A percentile compares a stretch with the other conserved stretches of the same genome.
Evolutionary conservation across 2,888 invertebrate species (phyloP).

Genomic region (Lysandra coridon): DNA sequence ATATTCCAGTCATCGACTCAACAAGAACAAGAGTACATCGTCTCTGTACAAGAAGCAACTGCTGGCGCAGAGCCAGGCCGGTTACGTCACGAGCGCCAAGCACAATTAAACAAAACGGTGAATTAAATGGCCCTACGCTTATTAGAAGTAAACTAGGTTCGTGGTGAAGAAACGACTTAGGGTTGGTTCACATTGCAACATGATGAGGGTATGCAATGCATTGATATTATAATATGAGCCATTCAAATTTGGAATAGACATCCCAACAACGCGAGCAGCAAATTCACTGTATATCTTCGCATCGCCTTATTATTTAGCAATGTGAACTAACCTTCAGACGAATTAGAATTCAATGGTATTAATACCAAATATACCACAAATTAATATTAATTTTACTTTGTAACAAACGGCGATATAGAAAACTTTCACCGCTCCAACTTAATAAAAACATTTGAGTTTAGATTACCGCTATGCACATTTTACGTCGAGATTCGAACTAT

Average conservation of each 20-base stretch:
- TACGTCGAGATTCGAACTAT: not conserved
- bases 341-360: no score
- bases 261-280: no score
- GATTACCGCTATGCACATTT: not conserved
- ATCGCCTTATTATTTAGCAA: no score
- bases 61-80: conserved; percentile 55
- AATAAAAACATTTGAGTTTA: not conserved
- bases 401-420: no score
- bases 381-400: no score
- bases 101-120: conserved; percentile 37
- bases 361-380: no score
- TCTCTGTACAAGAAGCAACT: conserved; percentile 42
- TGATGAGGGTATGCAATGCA: not conserved
- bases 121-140: conserved; percentile 28
- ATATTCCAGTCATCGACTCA: conserved; percentile 39
- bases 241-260: no score
- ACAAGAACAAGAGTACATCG: conserved; percentile 37
- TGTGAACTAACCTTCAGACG: no score
- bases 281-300: no score
- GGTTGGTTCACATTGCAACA: not conserved
- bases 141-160: conserved; percentile 6
- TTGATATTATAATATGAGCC: no score
- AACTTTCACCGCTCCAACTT: not conserved
- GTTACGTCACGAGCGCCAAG: conserved; percentile 46
- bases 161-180: not conserved